A percentile compares a stretch with the other conserved stretches of the same genome.
Evolutionary conservation across 2,888 invertebrate species (phyloP).

Genomic region (Bellardia bayeri): DNA sequence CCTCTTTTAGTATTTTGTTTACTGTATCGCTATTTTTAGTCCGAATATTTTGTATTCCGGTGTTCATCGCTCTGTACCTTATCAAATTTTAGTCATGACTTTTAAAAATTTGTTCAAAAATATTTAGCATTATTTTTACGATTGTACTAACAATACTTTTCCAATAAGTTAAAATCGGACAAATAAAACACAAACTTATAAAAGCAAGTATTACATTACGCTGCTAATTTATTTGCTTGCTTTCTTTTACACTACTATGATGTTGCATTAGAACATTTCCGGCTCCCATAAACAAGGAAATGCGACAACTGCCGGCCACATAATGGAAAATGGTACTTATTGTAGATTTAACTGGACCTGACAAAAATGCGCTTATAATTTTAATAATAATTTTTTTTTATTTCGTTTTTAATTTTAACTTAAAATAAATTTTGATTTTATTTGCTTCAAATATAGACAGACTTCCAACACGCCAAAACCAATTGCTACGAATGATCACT

Average conservation of each 20-base stretch:
- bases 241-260: background rate
- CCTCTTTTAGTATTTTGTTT: too few species aligned
- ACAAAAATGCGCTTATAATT: background rate
- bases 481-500: too few species aligned
- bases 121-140: background rate
- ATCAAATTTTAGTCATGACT: too few species aligned
- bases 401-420: background rate
- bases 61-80: too few species aligned
- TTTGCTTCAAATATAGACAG: background rate
- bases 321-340: constrained; percentile 15
- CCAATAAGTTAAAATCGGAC: constrained; percentile 32
- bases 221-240: constrained; percentile 3
- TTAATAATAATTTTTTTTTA: background rate
- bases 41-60: too few species aligned
- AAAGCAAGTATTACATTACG: constrained; percentile 12
- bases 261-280: constrained; percentile 43
- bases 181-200: constrained; percentile 37
- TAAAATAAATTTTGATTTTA: background rate
- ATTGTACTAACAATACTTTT: background rate
- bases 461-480: too few species aligned
- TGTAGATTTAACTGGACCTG: background rate
- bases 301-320: background rate
- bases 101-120: too few species aligned
- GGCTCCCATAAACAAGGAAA: constrained; percentile 7
- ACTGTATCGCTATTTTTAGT: too few species aligned